These are phyloP conservation scores for Pteromalus puparum DNA, from an alignment of 1,140 invertebrate species.

Conservation along the genomic window DNA sequence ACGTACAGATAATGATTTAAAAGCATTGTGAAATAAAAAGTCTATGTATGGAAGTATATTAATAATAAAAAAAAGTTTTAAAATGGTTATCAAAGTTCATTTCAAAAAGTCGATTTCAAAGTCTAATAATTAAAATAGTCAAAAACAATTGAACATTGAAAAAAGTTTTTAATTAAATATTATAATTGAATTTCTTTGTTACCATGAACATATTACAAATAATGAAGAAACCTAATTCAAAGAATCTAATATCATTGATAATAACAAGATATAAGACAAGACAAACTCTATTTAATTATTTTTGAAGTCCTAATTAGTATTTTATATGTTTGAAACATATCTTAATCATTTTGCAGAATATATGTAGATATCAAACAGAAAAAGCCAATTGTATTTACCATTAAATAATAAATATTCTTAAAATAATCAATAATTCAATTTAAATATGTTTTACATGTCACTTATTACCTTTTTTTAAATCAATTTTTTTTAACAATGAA, in stretches of 20 bases:
- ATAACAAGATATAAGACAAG: neutral
- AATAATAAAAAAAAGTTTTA: conserved; percentile 44
- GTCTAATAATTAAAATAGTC: neutral
- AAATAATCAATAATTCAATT: too few relatives aligned
- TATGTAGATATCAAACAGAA: neutral
- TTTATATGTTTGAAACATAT: neutral
- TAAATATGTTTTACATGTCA: neutral
- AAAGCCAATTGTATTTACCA: neutral
- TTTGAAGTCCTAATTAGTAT: too few relatives aligned
- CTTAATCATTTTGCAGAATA: neutral
- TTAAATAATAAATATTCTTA: too few relatives aligned
- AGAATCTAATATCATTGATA: neutral
- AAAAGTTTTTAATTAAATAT: neutral
- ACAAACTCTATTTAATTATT: too few relatives aligned
- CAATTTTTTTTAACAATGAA: conserved; percentile 16
- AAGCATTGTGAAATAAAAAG: conserved; percentile 20
- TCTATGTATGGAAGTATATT: conserved; percentile 43
- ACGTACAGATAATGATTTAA: neutral
- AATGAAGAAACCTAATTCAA: neutral
- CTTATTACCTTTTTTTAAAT: neutral
- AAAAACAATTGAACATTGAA: too few relatives aligned
- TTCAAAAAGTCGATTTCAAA: neutral
- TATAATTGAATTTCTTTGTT: neutral
- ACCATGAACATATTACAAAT: neutral
- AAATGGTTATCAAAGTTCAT: conserved; percentile 6